phyloP scores from a whole-genome alignment of 2,888 invertebrate species.

The Polydrusus tereticollis region DNA sequence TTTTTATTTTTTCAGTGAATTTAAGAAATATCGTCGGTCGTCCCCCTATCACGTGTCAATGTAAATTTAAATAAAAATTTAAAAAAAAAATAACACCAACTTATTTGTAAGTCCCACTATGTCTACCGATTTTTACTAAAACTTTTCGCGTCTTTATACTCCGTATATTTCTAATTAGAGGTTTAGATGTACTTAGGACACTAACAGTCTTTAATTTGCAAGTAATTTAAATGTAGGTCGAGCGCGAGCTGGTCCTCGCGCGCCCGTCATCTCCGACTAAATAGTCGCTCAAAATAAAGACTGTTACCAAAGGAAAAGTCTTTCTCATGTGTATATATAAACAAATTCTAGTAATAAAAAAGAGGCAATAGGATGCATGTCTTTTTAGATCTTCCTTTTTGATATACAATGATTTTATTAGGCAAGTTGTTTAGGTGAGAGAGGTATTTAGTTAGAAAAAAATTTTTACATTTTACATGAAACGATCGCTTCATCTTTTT shows the following conservation, averaged over 20 bases:
- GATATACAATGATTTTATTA: slow-evolving; percentile 27
- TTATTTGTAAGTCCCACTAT: background rate
- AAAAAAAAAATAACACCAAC: slow-evolving; percentile 26
- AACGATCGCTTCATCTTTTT: slow-evolving; percentile 7
- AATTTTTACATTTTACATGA: slow-evolving; percentile 22
- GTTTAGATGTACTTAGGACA: background rate
- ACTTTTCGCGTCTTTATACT: slow-evolving; percentile 1
- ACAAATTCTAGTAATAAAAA: slow-evolving; percentile 11
- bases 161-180: background rate
- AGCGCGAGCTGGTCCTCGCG: too few species aligned
- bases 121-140: slow-evolving; percentile 9
- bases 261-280: too few species aligned
- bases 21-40: slow-evolving; percentile 27
- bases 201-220: background rate
- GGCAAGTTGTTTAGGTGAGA: slow-evolving; percentile 4
- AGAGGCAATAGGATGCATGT: slow-evolving; percentile 19
- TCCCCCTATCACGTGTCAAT: slow-evolving; percentile 26
- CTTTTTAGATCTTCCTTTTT: slow-evolving; percentile 25
- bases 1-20: slow-evolving; percentile 32
- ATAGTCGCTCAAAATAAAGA: background rate
- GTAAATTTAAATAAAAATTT: slow-evolving; percentile 24
- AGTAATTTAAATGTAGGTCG: too few species aligned
- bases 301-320: background rate
- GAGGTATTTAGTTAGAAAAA: slow-evolving; percentile 2
- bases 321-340: slow-evolving; percentile 13